These are phyloP conservation scores for Drosophila sp. DNA, from an alignment of 1,140 invertebrate species.

Conservation along the genomic window DNA sequence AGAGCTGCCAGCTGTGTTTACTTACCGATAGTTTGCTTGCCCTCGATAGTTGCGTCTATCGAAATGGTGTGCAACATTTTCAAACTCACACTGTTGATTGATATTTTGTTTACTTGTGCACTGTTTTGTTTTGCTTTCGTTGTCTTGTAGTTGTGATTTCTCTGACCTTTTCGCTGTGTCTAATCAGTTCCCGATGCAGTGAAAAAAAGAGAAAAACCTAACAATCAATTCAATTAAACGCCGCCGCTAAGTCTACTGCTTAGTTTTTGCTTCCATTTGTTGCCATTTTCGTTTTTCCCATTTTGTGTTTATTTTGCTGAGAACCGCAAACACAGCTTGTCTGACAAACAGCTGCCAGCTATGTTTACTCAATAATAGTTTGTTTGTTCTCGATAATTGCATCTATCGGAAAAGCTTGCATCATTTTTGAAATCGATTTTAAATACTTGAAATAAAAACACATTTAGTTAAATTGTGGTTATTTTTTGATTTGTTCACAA, in stretches of 20 bases:
- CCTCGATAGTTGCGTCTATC: constrained; percentile 11
- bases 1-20: constrained; percentile 26
- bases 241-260: too few species aligned
- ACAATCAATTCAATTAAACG: too few species aligned
- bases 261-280: too few species aligned
- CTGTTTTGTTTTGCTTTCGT: too few species aligned
- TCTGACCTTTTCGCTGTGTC: too few species aligned
- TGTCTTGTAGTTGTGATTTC: too few species aligned
- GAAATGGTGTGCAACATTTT: not conserved
- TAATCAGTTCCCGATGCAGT: too few species aligned
- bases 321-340: not conserved
- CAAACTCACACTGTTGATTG: not conserved
- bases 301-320: not conserved
- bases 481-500: constrained; percentile 26
- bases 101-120: too few species aligned
- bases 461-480: constrained; percentile 2
- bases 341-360: not conserved
- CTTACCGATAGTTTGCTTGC: constrained; percentile 21
- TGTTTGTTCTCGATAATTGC: not conserved
- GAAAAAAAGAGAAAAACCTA: too few species aligned
- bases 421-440: not conserved
- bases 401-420: constrained; percentile 10
- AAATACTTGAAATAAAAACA: constrained; percentile 13
- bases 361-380: constrained; percentile 15
- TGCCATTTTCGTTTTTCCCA: not conserved